Evolutionary conservation across 2,888 invertebrate genomes (phyloP), one percentile per base, ranked within the genome.

Genomic region (Dryobotodes eremita): DNA sequence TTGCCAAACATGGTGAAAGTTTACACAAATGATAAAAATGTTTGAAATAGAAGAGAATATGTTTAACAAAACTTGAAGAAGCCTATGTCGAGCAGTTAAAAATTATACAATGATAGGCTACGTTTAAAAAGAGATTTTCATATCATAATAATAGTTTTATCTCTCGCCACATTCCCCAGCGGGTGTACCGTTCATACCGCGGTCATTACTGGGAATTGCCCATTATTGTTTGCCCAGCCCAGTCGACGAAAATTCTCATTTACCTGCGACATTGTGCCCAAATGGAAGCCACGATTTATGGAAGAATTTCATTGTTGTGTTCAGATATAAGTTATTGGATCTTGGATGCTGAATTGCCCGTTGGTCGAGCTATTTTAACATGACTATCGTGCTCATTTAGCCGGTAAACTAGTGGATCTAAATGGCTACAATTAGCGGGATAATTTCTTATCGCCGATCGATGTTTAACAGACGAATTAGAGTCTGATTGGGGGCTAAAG

Each of bases 201-300:
- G 91, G 91, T 92, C 92, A 93, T 94, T 94, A 94, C 90, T 86
- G 85, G 89, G 89, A 93, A 94, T 95, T 94, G 94, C 91, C 95
- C 93, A 95, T 95, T 94, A 95, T 93, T 93, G 93, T 92, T 92
- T 91, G 95, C 93, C 95, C 90, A 93, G 92, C 95, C 94, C 94
- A 93, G 91, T 91, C 89, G 79, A 90, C 91, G 92, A 93, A 94
- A 94, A 94, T 92, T 91, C 91, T 92, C 90, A 93, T 94, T 93
- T 94, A 93, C 93, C 93, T 93, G 92, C 83, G 91, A 91, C 91
- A 91, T 88, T 89, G 87, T 88, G 81, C 87, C 86, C 70, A 86
- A 87, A 90, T 88, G 81, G 79, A 57, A 71, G 65, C 70, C 75
- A 72, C 72, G 77, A 88, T 89, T 88, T 89, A 88, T 83, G 48